Evolutionary conservation across 1,140 invertebrate species (phyloP).

Genomic region (Zaprionus lachaisei): DNA sequence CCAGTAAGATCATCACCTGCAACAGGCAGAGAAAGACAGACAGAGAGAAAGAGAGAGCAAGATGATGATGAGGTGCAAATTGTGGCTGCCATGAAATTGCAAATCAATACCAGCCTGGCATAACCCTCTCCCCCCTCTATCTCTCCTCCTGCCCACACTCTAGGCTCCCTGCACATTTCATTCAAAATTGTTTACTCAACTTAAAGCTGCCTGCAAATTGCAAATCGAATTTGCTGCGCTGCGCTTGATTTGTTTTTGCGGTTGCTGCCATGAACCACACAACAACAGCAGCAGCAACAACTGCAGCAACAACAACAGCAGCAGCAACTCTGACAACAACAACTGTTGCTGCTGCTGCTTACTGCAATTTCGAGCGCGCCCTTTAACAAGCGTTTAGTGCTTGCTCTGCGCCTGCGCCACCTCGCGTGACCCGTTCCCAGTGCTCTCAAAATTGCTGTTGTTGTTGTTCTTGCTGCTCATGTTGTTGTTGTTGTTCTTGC

Average conservation of each 20-base stretch:
- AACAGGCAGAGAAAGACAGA: neutral
- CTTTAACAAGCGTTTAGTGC: conserved; percentile 78
- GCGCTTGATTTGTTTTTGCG: conserved; percentile 77
- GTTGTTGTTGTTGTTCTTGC: conserved; percentile 17
- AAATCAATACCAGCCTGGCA: conserved; percentile 54
- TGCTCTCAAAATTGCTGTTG: conserved; percentile 43
- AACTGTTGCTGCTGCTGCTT: conserved; percentile 10
- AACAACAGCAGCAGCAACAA: conserved; percentile 31
- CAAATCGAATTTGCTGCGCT: conserved; percentile 62
- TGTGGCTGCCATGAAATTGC: conserved; percentile 80
- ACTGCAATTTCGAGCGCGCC: conserved; percentile 70
- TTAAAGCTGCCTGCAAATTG: conserved; percentile 48
- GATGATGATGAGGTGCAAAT: conserved; percentile 79
- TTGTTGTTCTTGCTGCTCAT: conserved; percentile 26
- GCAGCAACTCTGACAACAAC: conserved; percentile 4
- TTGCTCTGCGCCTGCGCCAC: conserved; percentile 37
- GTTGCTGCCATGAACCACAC: conserved; percentile 52
- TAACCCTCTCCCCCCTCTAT: neutral
- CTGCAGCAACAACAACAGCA: neutral
- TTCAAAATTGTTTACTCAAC: conserved; percentile 82
- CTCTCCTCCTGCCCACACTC: neutral
- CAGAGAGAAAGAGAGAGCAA: neutral
- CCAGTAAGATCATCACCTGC: conserved; percentile 62
- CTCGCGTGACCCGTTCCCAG: conserved; percentile 69
- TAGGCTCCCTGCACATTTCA: conserved; percentile 54